Percentiles rank a stretch among this genome's conserved stretches.
Evolutionary conservation across 2,888 invertebrate species (phyloP).

Genomic region (Tuta absoluta): DNA sequence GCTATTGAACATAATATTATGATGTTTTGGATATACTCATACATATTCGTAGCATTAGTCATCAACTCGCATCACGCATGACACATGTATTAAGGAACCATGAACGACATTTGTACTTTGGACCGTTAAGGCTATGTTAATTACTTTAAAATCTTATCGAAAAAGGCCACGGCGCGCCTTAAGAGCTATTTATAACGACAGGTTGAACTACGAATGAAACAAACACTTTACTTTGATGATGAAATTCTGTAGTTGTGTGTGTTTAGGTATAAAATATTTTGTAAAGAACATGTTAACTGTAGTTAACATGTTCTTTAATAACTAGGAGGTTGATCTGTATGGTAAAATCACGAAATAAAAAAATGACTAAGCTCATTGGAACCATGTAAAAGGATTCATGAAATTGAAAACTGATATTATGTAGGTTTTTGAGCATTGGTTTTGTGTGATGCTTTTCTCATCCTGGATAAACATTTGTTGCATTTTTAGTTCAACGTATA

Average conservation of each 20-base stretch:
- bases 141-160: slow-evolving; percentile 31
- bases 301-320: too few relatives aligned
- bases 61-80: background rate
- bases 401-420: too few relatives aligned
- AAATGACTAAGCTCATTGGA: too few relatives aligned
- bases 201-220: background rate
- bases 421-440: too few relatives aligned
- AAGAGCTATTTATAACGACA: slow-evolving; percentile 27
- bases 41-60: background rate
- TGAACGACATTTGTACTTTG: slow-evolving; percentile 60
- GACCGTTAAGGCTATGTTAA: slow-evolving; percentile 51
- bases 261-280: background rate
- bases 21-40: background rate
- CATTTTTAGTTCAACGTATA: background rate
- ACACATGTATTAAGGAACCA: background rate
- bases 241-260: background rate
- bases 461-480: background rate
- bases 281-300: background rate
- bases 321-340: too few relatives aligned
- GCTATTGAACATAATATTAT: background rate
- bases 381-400: too few relatives aligned
- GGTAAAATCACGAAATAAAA: too few relatives aligned
- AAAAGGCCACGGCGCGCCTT: slow-evolving; percentile 44
- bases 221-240: background rate
- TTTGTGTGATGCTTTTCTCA: background rate